phyloP scores from a whole-genome alignment of 2,888 invertebrate species.

The Gryllus longicercus region DNA sequence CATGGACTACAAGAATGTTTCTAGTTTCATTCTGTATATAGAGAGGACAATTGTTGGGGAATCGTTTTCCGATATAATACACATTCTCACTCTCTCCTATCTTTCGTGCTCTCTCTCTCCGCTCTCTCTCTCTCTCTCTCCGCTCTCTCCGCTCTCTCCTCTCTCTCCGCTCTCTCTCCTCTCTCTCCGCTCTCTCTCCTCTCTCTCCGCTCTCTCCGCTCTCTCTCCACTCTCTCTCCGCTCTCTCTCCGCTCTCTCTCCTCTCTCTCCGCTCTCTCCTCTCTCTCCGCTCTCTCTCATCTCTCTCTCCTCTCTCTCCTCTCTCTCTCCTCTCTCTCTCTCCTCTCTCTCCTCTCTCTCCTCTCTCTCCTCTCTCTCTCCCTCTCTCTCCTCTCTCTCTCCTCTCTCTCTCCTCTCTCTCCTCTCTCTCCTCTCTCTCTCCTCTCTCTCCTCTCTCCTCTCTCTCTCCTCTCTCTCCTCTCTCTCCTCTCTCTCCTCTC shows the following conservation, averaged over 20 bases:
- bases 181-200: neutral
- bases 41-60: too few relatives aligned
- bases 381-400: neutral
- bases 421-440: neutral
- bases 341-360: neutral
- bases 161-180: too few relatives aligned
- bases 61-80: too few relatives aligned
- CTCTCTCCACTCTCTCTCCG: neutral
- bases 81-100: too few relatives aligned
- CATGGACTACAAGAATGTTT: too few relatives aligned
- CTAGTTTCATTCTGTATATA: too few relatives aligned
- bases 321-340: neutral
- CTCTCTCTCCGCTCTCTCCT: neutral
- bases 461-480: too few relatives aligned
- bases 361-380: neutral
- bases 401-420: neutral
- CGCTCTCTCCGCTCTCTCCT: too few relatives aligned
- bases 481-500: too few relatives aligned
- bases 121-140: too few relatives aligned
- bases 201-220: neutral
- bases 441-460: neutral
- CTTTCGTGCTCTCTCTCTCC: too few relatives aligned
- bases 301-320: neutral
- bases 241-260: conserved; percentile 4
- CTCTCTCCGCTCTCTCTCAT: neutral